These are phyloP conservation scores for Vannuccia rotundouncinata DNA, from an alignment of 2,888 invertebrate species.

Conservation along the genomic window DNA sequence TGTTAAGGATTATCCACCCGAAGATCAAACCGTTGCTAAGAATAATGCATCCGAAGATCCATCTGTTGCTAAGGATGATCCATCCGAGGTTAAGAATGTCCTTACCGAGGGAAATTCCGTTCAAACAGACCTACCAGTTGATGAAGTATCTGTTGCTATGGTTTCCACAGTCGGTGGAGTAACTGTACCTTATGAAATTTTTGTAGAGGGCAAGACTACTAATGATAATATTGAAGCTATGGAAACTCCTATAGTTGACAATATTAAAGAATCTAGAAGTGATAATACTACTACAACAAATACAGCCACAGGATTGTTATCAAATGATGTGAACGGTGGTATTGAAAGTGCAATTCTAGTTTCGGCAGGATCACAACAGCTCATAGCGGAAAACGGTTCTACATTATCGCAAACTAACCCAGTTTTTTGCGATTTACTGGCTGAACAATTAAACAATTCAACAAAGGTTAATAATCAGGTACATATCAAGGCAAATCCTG, in stretches of 20 bases:
- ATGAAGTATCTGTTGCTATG: background rate
- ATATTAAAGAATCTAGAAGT: background rate
- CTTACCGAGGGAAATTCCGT: no score
- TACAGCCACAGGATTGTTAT: background rate
- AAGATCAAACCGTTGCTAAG: background rate
- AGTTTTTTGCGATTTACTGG: no score
- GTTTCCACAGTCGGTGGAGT: background rate
- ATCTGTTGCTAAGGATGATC: background rate
- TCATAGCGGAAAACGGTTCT: no score
- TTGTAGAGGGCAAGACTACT: background rate
- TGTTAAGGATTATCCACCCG: background rate
- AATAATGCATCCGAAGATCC: background rate
- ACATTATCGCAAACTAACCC: no score
- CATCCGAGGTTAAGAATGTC: no score
- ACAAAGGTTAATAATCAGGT: no score
- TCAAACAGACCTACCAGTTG: no score
- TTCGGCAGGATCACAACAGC: no score
- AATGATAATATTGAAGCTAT: background rate
- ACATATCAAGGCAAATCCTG: no score
- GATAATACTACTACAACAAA: background rate
- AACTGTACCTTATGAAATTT: background rate
- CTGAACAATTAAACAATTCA: no score
- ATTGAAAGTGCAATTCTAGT: no score
- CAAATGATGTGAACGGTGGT: background rate
- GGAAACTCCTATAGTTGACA: background rate